Conservation (phyloP, 2,888 invertebrate genomes). For the Leptinotarsa peninsularis region DNA sequence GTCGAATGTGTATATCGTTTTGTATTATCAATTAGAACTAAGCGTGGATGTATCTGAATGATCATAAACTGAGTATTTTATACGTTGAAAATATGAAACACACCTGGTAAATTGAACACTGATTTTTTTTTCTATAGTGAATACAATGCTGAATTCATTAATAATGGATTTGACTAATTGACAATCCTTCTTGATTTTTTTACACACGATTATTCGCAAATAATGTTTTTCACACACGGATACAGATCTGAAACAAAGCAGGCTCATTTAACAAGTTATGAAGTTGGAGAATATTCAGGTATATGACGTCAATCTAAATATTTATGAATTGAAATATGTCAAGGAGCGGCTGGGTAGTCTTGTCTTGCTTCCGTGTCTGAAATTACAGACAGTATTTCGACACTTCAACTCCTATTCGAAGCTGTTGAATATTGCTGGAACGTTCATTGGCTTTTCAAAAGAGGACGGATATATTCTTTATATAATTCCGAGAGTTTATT, state of each 20-base stretch:
- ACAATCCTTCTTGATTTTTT: too few relatives aligned
- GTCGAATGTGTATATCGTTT: neutral
- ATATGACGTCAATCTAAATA: slow-evolving; percentile 3
- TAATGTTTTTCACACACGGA: neutral
- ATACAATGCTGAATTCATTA: too few relatives aligned
- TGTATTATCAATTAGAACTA: neutral
- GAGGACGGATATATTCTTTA: too few relatives aligned
- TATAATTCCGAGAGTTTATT: too few relatives aligned
- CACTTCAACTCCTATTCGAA: neutral
- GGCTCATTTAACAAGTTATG: neutral
- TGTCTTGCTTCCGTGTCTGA: neutral
- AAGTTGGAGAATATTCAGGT: neutral
- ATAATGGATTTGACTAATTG: too few relatives aligned
- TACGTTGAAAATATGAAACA: too few relatives aligned
- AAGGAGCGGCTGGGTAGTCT: neutral
- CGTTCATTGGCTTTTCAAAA: too few relatives aligned
- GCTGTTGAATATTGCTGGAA: neutral
- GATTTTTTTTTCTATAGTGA: too few relatives aligned
- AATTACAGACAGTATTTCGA: neutral
- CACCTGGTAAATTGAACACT: too few relatives aligned
- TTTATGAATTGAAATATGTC: neutral
- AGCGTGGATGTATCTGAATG: too few relatives aligned
- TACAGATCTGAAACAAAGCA: neutral
- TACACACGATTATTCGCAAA: too few relatives aligned
- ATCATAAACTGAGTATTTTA: too few relatives aligned